Evolutionary conservation across 2,888 invertebrate species (phyloP).

Genomic region (Xestia c-nigrum): DNA sequence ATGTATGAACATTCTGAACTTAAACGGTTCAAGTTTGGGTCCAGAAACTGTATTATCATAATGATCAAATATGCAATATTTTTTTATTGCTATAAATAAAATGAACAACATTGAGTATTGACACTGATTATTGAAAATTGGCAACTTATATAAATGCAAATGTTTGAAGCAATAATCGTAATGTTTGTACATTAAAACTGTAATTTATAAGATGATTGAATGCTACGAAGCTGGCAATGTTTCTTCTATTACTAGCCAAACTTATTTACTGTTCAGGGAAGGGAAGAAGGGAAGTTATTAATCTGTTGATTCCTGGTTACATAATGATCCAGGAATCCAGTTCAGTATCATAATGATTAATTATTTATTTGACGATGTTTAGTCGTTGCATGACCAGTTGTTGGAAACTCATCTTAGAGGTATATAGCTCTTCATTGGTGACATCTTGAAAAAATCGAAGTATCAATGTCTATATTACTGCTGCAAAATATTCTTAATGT

Average conservation of each 20-base stretch:
- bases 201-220: slow-evolving; percentile 4
- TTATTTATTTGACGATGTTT: not conserved
- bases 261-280: not conserved
- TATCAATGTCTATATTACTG: not conserved
- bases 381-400: not conserved
- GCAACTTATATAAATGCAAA: not conserved
- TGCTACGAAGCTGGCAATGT: not conserved
- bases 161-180: slow-evolving; percentile 3
- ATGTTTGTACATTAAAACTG: not conserved
- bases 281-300: slow-evolving; percentile 17
- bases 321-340: too few species aligned
- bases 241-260: slow-evolving; percentile 9
- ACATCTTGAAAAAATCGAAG: not conserved
- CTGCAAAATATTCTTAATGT: not conserved
- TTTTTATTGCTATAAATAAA: not conserved
- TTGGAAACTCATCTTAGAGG: not conserved
- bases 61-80: not conserved
- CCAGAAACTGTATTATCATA: not conserved
- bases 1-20: not conserved
- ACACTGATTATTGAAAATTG: not conserved
- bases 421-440: not conserved
- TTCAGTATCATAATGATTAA: not conserved
- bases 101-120: not conserved
- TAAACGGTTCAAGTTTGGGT: not conserved
- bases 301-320: not conserved